A percentile compares a stretch with the other conserved stretches of the same genome.
Evolutionary conservation across 2,113 vertebrate genomes (phyloP).

Genomic region (Eudyptes chrysolophus): DNA sequence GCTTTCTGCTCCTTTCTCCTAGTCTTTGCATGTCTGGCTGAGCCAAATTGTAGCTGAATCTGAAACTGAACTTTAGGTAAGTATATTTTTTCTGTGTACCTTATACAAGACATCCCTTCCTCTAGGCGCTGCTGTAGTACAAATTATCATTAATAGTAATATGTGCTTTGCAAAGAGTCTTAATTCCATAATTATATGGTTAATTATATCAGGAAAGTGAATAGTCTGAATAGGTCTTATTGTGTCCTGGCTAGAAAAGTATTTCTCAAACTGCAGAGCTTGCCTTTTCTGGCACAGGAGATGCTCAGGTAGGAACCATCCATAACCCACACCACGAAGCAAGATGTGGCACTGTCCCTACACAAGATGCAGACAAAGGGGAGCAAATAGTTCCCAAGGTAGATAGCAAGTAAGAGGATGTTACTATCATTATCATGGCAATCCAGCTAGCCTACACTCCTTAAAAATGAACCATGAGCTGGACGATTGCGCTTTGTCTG

Average conservation of each 20-base stretch:
- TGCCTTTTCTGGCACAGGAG: not conserved
- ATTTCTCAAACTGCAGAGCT: not conserved
- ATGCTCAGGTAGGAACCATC: not conserved
- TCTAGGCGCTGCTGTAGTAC: conserved; percentile 52
- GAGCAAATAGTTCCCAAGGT: not conserved
- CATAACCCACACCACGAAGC: not conserved
- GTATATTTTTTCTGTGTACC: not conserved
- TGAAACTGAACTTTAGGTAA: not conserved
- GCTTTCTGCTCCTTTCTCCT: not conserved
- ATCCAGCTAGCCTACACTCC: not conserved
- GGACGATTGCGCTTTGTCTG: not conserved
- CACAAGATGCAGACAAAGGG: not conserved
- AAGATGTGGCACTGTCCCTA: not conserved
- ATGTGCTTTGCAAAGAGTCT: conserved; percentile 4
- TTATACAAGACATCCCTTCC: conserved; percentile 1
- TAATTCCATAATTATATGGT: conserved; percentile 61
- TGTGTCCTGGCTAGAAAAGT: not conserved
- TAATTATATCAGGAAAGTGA: conserved; percentile 35
- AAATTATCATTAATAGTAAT: conserved; percentile 58
- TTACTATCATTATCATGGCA: not conserved
- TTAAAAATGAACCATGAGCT: not conserved
- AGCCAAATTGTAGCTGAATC: not conserved
- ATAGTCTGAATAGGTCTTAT: conserved; percentile 8
- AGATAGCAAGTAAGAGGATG: not conserved
- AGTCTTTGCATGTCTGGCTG: not conserved